Evolutionary conservation across 2,797 vertebrate genomes (phyloP).

Genomic region (Pelobates cultripes): DNA sequence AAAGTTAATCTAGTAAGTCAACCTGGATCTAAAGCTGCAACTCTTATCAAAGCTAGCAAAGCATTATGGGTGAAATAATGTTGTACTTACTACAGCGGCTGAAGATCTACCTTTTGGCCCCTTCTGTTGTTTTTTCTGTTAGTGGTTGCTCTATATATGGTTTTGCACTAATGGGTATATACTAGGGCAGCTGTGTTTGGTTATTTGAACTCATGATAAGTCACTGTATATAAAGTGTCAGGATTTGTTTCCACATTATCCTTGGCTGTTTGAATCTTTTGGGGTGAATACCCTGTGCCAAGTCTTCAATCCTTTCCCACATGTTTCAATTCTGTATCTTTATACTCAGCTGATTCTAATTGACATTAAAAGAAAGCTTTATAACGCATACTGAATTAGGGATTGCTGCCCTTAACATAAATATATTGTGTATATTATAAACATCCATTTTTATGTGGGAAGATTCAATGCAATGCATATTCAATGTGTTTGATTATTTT

Average conservation of each 20-base stretch:
- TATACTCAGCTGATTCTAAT: not conserved
- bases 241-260: not conserved
- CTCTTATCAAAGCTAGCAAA: no score
- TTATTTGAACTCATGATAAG: not conserved
- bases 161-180: not conserved
- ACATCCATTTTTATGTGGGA: not conserved
- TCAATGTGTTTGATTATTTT: no score
- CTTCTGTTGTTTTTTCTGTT: not conserved
- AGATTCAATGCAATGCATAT: no score
- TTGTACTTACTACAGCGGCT: no score
- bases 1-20: no score
- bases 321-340: not conserved
- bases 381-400: not conserved
- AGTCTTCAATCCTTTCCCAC: not conserved
- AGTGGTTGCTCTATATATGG: not conserved
- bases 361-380: no score
- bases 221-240: not conserved
- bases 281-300: not conserved
- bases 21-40: no score
- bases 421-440: not conserved
- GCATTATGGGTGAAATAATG: no score
- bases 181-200: not conserved
- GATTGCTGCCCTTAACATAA: not conserved
- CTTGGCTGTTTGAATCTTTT: not conserved
- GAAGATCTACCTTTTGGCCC: no score